phyloP scores from a whole-genome alignment of 2,888 invertebrate genomes.

The Heteromurus nitidus region DNA sequence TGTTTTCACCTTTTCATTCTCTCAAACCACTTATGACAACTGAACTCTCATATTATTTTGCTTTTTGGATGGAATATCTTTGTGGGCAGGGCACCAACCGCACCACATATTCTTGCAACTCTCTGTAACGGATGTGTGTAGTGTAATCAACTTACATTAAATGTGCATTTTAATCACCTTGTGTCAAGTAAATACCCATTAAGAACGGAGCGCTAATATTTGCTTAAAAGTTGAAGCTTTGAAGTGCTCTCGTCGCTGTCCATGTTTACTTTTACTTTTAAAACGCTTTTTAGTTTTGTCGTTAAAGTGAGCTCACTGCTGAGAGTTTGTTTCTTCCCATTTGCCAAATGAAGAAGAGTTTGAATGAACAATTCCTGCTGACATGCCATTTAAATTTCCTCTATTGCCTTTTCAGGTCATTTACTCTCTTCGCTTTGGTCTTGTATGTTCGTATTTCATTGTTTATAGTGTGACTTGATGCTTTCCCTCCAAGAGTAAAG shows the following conservation, averaged over 20 bases:
- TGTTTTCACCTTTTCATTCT: constrained; percentile 7
- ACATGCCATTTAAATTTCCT: constrained; percentile 36
- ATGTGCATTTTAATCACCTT: constrained; percentile 59
- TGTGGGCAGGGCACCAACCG: constrained; percentile 7
- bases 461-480: constrained; percentile 16
- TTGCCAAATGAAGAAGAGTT: constrained; percentile 34
- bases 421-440: constrained; percentile 25
- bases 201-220: constrained; percentile 54
- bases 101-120: background rate
- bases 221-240: constrained; percentile 35
- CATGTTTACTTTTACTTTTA: constrained; percentile 65
- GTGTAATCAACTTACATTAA: constrained; percentile 4
- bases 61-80: constrained; percentile 16
- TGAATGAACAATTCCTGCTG: constrained; percentile 35
- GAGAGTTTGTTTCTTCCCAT: background rate
- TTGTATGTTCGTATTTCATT: constrained; percentile 5
- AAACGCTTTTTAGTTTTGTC: constrained; percentile 11
- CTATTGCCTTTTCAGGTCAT: constrained; percentile 65
- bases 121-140: constrained; percentile 20
- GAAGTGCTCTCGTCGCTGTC: constrained; percentile 20
- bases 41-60: constrained; percentile 12
- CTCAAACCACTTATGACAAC: background rate
- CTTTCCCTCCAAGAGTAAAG: constrained; percentile 38
- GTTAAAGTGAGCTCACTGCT: background rate
- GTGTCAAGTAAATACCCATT: constrained; percentile 65